A percentile compares a stretch with the other conserved stretches of the same genome.
These are phyloP conservation scores for Zonotrichia albicollis DNA, from an alignment of 2,797 vertebrate genomes.

Conservation along the genomic window DNA sequence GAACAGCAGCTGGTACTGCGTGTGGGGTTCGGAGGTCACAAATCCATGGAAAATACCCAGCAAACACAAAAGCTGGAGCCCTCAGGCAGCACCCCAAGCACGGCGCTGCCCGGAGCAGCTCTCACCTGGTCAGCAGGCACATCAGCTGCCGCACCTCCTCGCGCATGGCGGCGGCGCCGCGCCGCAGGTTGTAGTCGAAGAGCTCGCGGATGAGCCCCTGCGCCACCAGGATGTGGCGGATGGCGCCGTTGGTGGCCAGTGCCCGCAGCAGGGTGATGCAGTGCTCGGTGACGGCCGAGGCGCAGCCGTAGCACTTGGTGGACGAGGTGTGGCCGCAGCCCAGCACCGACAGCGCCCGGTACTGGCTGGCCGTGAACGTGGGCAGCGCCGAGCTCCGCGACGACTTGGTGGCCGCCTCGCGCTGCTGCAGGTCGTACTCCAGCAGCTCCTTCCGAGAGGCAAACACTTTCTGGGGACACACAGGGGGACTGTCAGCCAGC, in stretches of 20 bases:
- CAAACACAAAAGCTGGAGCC: too few species aligned
- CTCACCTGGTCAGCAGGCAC: conserved; percentile 95
- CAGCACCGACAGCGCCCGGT: conserved; percentile 92
- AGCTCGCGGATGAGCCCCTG: conserved; percentile 97
- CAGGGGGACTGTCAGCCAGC: not conserved
- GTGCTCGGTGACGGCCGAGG: conserved; percentile 95
- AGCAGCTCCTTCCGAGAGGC: conserved; percentile 97
- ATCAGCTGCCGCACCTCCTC: conserved; percentile 97
- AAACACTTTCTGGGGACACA: conserved; percentile 89
- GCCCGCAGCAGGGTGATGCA: conserved; percentile 94
- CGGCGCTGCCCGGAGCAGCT: not conserved
- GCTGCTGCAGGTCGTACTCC: conserved; percentile 96
- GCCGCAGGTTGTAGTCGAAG: conserved; percentile 94
- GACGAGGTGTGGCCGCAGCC: conserved; percentile 97
- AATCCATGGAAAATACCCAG: too few species aligned
- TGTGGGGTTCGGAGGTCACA: too few species aligned
- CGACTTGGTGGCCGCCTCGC: conserved; percentile 94
- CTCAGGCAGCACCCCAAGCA: rapidly evolving
- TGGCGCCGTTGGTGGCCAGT: conserved; percentile 92
- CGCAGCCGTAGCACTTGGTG: conserved; percentile 97
- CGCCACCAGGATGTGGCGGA: conserved; percentile 94
- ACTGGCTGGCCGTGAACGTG: conserved; percentile 96
- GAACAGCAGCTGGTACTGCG: too few species aligned
- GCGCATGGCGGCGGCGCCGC: conserved; percentile 91
- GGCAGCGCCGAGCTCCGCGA: conserved; percentile 89